These are phyloP conservation scores for Bos indicus DNA, from an alignment of 2,113 vertebrate genomes.

Conservation along the genomic window DNA sequence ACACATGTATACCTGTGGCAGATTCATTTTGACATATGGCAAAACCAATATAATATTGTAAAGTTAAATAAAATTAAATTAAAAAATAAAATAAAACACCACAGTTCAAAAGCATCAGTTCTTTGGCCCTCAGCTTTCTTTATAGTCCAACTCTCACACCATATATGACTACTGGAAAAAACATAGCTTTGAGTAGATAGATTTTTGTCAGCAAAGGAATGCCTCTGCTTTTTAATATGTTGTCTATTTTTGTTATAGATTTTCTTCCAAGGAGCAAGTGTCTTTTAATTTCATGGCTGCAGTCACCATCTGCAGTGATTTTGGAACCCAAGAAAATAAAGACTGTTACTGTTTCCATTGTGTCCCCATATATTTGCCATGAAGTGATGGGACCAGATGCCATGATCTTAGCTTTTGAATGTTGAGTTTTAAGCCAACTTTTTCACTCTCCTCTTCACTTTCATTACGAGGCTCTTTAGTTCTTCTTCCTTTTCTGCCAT, in stretches of 20 bases:
- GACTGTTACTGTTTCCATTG: not conserved
- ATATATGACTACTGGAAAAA: not conserved
- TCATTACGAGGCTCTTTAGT: not conserved
- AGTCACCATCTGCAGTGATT: not conserved
- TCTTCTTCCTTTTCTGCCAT: not conserved
- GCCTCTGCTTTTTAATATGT: not conserved
- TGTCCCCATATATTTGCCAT: not conserved
- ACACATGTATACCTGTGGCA: too few species aligned
- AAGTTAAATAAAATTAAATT: too few species aligned
- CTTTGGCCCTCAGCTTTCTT: not conserved
- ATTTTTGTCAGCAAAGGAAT: not conserved
- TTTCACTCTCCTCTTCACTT: not conserved
- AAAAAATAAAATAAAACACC: not conserved
- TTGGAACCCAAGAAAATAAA: not conserved
- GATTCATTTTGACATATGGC: too few species aligned
- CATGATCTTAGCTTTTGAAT: not conserved
- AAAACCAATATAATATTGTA: too few species aligned
- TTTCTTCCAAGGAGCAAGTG: not conserved
- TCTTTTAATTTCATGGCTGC: not conserved
- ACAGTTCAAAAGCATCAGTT: not conserved
- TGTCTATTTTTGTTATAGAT: not conserved
- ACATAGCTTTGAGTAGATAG: not conserved
- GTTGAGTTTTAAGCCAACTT: not conserved
- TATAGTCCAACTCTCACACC: not conserved
- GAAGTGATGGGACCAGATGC: rapidly evolving